A percentile compares a stretch with the other conserved stretches of the same genome.
phyloP scores from a whole-genome alignment of 2,113 vertebrate genomes.

The Ammospiza nelsoni region DNA sequence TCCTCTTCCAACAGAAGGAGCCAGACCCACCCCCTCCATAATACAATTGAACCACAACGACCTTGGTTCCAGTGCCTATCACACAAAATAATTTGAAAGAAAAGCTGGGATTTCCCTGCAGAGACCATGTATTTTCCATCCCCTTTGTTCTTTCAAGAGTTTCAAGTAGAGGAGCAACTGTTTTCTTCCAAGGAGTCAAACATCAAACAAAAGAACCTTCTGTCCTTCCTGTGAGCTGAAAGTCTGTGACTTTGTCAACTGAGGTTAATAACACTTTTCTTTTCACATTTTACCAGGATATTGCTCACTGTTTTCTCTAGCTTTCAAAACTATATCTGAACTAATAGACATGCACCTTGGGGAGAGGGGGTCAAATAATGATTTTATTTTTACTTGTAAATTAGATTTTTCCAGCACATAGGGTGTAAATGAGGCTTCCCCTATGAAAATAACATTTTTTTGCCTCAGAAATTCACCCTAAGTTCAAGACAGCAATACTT shows the following conservation, averaged over 20 bases:
- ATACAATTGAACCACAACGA: neutral
- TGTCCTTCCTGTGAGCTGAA: neutral
- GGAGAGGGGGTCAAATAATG: neutral
- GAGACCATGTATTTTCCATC: neutral
- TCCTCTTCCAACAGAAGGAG: neutral
- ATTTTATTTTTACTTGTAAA: neutral
- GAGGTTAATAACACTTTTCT: neutral
- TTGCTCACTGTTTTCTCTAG: neutral
- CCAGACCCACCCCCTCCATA: neutral
- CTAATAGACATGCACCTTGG: neutral
- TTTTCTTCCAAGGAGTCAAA: slow-evolving; percentile 14
- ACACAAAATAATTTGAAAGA: neutral
- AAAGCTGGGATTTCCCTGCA: neutral
- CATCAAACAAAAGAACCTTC: neutral
- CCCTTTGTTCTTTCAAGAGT: neutral
- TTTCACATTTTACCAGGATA: neutral
- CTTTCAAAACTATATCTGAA: neutral
- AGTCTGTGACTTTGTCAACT: neutral
- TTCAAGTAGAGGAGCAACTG: neutral
- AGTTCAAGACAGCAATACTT: neutral
- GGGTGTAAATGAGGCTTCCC: neutral
- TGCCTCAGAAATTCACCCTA: neutral
- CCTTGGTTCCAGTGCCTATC: neutral
- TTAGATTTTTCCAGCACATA: neutral
- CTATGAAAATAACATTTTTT: neutral